Evolutionary conservation across 1,140 invertebrate genomes (phyloP).

Genomic region (Drosophila bipectinata): DNA sequence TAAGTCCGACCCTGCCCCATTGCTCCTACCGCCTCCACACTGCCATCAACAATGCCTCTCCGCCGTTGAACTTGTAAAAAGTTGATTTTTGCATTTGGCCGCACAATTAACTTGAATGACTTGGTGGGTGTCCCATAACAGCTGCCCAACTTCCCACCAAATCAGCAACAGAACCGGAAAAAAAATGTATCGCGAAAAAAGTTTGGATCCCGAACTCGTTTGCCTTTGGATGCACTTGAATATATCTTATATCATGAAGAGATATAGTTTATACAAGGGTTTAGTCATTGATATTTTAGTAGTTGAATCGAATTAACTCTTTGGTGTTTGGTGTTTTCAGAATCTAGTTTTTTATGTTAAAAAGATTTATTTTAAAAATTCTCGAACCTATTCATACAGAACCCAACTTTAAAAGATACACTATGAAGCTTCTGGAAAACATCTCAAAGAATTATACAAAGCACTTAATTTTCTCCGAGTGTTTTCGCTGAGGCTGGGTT

Average conservation of each 20-base stretch:
- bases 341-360: no score
- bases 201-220: conserved; percentile 29
- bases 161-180: conserved; percentile 43
- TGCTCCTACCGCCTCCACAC: no score
- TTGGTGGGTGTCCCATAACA: conserved; percentile 59
- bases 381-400: no score
- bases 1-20: not conserved
- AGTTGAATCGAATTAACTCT: no score
- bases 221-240: conserved; percentile 17
- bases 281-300: no score
- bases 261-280: no score
- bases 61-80: conserved; percentile 62
- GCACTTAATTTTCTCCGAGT: conserved; percentile 2
- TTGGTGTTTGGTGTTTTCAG: no score
- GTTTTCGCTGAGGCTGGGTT: conserved; percentile 17
- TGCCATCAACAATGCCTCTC: conserved; percentile 22
- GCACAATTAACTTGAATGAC: conserved; percentile 80
- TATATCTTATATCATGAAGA: no score
- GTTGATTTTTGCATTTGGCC: conserved; percentile 81
- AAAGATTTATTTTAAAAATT: no score
- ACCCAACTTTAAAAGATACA: no score
- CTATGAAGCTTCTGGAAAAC: not conserved
- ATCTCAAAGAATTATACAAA: not conserved
- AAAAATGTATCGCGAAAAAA: conserved; percentile 11
- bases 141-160: conserved; percentile 64